Evolutionary conservation across 2,888 invertebrate genomes (phyloP), one percentile per base, ranked within the genome.

Genomic region (Archips crataeganus): DNA sequence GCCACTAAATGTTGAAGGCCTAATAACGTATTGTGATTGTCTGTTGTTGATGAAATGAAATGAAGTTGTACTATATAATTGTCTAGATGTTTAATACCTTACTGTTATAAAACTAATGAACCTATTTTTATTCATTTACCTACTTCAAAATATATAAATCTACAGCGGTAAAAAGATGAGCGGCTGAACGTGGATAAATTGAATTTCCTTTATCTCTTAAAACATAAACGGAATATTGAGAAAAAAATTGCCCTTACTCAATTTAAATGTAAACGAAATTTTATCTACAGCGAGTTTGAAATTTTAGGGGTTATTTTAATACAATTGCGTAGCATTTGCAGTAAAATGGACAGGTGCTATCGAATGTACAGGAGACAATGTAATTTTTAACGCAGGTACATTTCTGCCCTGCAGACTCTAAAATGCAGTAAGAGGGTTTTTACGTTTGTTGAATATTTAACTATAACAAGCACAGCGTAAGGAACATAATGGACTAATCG

Each of bases 11-110:
- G 10, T 57, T 32, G 11, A 57, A 57, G 57, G 57, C 57, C 57
- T 57, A 57, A 57, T 11, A 57, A 32, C 32, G 10, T 32, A 57
- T 57, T 57, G 57, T 57, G 57, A 57, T 32, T 32, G 57, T 57
- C 23, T 57, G 57, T 57, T 57, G 32, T 57, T 57, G 32, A 57
- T 57, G 9, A 32, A 32, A 49, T 57, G 9, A 57, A 32, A 49
- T 49, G 1, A 57, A 32, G 32, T 57, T 57, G 57, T 57, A 57
- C 3, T 32, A 57, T n/a, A 57, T 23, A 8, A 54, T 54, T 54
- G 15, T 9, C 5, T 54, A 15, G 5, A 23, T 4, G 32, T 57
- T 32, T 57, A 8, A 32, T 57, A 57, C 11, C 11, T 23, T 8
- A 2, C 5, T 5, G 51, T 51, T 51, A 54, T 51, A 15, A 6